Conservation (phyloP, 2,797 vertebrate species). For the Thunnus albacares region DNA sequence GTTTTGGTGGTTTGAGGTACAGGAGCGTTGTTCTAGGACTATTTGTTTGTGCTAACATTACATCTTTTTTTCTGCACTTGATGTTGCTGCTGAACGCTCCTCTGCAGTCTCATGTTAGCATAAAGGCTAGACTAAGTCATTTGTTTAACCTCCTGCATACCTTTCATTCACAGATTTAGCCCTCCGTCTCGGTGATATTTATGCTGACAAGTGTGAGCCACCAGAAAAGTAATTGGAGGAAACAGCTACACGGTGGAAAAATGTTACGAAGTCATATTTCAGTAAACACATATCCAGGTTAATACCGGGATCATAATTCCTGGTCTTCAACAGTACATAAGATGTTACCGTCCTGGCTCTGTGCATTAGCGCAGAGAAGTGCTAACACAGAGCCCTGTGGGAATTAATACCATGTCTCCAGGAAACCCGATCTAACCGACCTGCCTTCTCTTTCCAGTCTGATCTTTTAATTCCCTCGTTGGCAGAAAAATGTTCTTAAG, state of each 20-base stretch:
- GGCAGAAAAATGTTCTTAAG: constrained; percentile 39
- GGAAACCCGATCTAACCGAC: constrained; percentile 56
- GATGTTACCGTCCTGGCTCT: constrained; percentile 14
- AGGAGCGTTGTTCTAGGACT: neutral
- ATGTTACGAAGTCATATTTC: neutral
- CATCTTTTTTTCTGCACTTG: neutral
- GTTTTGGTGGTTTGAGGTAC: neutral
- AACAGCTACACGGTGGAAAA: constrained; percentile 4
- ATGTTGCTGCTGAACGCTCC: neutral
- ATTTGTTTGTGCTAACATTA: neutral
- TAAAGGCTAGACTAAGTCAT: neutral
- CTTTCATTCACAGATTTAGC: constrained; percentile 12
- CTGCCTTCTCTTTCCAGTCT: constrained; percentile 42
- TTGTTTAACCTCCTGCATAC: constrained; percentile 16
- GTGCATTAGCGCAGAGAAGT: constrained; percentile 46
- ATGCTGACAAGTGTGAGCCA: neutral
- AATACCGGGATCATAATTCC: neutral
- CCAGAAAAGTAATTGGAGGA: neutral
- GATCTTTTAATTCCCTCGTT: constrained; percentile 66
- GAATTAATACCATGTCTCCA: constrained; percentile 54
- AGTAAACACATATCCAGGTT: neutral
- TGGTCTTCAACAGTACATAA: neutral
- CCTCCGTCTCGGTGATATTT: constrained; percentile 9
- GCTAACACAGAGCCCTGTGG: constrained; percentile 47
- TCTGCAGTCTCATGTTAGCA: neutral